Percentiles rank a stretch among this genome's conserved stretches.
phyloP scores from a whole-genome alignment of 2,888 invertebrate species.

The Enchytraeus crypticus region DNA sequence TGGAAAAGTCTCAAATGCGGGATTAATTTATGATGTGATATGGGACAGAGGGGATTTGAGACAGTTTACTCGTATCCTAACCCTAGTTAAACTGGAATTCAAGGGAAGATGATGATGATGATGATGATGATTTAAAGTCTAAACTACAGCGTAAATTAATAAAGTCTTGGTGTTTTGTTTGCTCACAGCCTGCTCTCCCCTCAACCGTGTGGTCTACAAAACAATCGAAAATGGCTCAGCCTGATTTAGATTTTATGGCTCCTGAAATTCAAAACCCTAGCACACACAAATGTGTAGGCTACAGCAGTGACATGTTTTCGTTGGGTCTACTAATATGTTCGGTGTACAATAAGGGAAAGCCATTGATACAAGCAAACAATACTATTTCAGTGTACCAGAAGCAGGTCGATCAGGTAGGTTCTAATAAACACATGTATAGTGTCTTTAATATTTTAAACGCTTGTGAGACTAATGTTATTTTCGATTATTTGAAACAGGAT shows the following conservation, averaged over 20 bases:
- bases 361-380: slow-evolving; percentile 81
- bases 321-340: slow-evolving; percentile 86
- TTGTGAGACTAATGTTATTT: no score
- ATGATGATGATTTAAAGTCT: no score
- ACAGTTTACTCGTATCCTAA: no score
- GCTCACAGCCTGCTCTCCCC: not conserved
- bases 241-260: slow-evolving; percentile 84
- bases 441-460: not conserved
- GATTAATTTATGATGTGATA: no score
- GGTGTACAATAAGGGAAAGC: slow-evolving; percentile 79
- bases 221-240: slow-evolving; percentile 82
- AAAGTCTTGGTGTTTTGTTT: no score
- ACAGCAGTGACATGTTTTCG: slow-evolving; percentile 92
- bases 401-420: slow-evolving; percentile 74
- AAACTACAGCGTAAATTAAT: no score
- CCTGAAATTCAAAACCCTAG: slow-evolving; percentile 84
- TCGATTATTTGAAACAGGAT: no score
- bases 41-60: no score
- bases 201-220: slow-evolving; percentile 69
- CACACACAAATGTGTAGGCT: no score
- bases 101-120: no score
- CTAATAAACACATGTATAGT: not conserved
- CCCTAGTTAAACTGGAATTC: no score
- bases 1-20: no score
- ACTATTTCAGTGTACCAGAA: slow-evolving; percentile 78